Percentiles rank a stretch among this genome's conserved stretches.
Conservation (phyloP, 2,888 invertebrate species). For the Dromius quadrimaculatus region DNA sequence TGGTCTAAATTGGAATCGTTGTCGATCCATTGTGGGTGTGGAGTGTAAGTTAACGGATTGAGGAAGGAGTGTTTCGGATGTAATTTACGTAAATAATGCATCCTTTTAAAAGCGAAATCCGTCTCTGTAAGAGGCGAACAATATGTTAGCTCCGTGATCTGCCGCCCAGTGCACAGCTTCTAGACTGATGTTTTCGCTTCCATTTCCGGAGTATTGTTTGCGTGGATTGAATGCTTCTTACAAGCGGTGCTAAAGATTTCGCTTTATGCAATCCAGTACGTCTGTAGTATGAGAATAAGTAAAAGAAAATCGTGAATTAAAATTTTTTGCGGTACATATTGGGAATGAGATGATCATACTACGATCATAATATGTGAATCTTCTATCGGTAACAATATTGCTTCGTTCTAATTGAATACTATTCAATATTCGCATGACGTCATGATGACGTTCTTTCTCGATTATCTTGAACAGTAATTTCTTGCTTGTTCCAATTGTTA, state of each 20-base stretch:
- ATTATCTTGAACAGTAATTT: no score
- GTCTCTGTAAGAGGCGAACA: conserved; percentile 39
- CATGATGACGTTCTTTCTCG: no score
- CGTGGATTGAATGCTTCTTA: conserved; percentile 35
- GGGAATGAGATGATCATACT: no score
- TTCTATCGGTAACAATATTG: no score
- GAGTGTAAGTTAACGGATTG: conserved; percentile 6
- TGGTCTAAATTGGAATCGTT: conserved; percentile 23
- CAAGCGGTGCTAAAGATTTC: conserved; percentile 2
- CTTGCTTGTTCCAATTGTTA: no score
- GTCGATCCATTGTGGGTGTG: conserved; percentile 17
- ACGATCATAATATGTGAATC: no score
- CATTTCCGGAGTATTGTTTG: conserved; percentile 44
- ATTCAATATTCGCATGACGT: no score
- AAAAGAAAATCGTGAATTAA: no score
- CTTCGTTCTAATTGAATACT: no score
- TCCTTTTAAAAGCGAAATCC: conserved; percentile 47
- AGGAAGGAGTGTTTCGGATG: conserved; percentile 33
- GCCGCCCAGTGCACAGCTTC: background rate
- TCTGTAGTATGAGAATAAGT: no score
- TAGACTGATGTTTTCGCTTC: conserved; percentile 42
- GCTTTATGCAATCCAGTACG: background rate
- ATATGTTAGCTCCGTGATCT: conserved; percentile 43
- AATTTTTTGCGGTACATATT: no score
- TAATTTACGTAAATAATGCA: conserved; percentile 48